Evolutionary conservation across 2,797 vertebrate species (phyloP).

Genomic region (Hemitrygon akajei): DNA sequence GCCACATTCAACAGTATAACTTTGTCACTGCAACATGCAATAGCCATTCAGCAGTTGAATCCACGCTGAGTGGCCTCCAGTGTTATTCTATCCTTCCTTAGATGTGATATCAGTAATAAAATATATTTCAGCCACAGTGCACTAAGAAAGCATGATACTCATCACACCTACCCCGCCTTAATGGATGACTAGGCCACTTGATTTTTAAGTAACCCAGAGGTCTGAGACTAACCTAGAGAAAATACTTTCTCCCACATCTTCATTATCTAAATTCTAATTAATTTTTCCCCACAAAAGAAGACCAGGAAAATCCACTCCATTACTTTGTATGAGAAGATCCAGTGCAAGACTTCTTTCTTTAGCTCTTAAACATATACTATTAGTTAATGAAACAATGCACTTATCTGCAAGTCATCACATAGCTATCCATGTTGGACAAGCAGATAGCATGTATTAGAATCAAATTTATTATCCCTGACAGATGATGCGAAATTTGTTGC

Average conservation of each 20-base stretch:
- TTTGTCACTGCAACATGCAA: background rate
- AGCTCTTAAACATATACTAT: too few species aligned
- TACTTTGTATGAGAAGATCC: background rate
- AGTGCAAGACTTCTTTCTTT: background rate
- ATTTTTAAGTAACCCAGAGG: background rate
- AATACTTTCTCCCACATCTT: background rate
- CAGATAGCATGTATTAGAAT: background rate
- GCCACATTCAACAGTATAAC: background rate
- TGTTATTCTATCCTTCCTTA: background rate
- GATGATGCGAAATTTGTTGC: too few species aligned
- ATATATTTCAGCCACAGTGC: background rate
- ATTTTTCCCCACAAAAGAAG: background rate
- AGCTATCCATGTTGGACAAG: background rate
- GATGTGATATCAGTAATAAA: background rate
- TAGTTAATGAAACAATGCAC: background rate
- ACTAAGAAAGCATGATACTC: background rate
- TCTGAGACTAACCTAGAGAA: too few species aligned
- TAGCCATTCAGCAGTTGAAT: background rate
- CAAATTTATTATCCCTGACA: too few species aligned
- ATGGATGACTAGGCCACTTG: too few species aligned
- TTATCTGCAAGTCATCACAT: background rate
- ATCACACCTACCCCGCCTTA: background rate
- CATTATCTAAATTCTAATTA: background rate
- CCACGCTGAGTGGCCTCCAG: background rate
- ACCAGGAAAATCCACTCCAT: background rate